Percentiles rank a stretch among this genome's conserved stretches.
Evolutionary conservation across 2,113 vertebrate species (phyloP).

Genomic region (Cacatua alba): DNA sequence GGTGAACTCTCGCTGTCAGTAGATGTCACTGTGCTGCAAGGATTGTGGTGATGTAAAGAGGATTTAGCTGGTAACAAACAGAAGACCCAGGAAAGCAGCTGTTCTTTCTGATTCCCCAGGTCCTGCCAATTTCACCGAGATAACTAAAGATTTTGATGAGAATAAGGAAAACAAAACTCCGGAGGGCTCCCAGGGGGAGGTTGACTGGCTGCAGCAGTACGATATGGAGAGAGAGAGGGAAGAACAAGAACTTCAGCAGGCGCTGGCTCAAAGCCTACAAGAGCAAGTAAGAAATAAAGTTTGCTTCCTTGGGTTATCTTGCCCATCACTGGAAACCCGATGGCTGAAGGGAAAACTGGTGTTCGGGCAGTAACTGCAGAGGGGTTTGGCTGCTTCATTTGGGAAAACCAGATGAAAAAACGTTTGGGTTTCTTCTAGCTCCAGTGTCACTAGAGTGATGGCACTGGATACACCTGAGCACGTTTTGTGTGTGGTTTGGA

Average conservation of each 20-base stretch:
- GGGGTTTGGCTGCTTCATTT: neutral
- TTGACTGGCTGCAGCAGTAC: conserved; percentile 96
- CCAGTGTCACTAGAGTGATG: neutral
- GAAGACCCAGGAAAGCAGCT: neutral
- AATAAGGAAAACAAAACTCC: conserved; percentile 99
- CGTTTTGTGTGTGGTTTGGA: neutral
- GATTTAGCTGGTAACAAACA: neutral
- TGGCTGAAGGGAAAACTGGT: neutral
- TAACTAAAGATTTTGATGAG: conserved; percentile 92
- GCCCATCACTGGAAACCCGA: neutral
- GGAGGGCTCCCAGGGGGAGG: conserved; percentile 86
- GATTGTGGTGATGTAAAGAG: neutral
- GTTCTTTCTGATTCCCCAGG: conserved; percentile 64
- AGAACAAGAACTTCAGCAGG: conserved; percentile 97
- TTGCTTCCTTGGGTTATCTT: neutral
- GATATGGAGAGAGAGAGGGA: conserved; percentile 92
- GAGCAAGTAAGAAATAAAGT: conserved; percentile 86
- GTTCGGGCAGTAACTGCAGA: neutral
- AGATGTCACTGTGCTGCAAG: conserved; percentile 56
- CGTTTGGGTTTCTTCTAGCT: neutral
- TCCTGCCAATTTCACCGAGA: conserved; percentile 74
- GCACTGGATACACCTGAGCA: neutral
- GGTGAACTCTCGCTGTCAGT: conserved; percentile 7
- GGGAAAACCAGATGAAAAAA: neutral
- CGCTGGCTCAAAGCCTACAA: conserved; percentile 95